These are phyloP conservation scores for Cygnus olor DNA, from an alignment of 2,797 vertebrate genomes.

Conservation along the genomic window DNA sequence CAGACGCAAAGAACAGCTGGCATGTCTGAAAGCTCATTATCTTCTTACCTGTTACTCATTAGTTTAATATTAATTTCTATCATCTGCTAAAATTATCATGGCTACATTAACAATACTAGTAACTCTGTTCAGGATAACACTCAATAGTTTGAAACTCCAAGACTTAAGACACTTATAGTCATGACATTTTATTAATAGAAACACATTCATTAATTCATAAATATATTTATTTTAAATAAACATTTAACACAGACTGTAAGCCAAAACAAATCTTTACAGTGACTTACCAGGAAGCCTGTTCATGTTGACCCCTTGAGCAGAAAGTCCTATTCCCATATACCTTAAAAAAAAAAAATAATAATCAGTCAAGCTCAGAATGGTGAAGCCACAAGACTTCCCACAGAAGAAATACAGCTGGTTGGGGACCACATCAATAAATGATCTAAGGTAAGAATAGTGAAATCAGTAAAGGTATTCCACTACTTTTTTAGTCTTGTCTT, in stretches of 20 bases:
- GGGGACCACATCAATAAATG: neutral
- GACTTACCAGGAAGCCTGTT: slow-evolving; percentile 98
- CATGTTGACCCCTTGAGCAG: slow-evolving; percentile 99
- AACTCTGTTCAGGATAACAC: slow-evolving; percentile 15
- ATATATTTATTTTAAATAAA: neutral
- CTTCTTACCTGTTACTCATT: neutral
- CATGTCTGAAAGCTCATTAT: neutral
- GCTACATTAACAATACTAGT: neutral
- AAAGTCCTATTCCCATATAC: slow-evolving; percentile 98
- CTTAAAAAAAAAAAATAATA: slow-evolving; percentile 78
- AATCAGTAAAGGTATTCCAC: neutral
- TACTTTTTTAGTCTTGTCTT: slow-evolving; percentile 3
- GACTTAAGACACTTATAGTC: neutral
- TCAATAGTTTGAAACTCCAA: neutral
- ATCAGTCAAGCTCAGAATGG: slow-evolving; percentile 51
- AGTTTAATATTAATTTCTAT: neutral
- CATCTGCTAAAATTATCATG: neutral
- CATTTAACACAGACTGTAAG: neutral
- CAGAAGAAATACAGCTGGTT: neutral
- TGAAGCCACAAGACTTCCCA: neutral
- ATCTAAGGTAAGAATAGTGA: neutral
- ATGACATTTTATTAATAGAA: neutral
- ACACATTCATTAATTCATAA: neutral
- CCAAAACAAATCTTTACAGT: slow-evolving; percentile 40
- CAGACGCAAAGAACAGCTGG: neutral